These are phyloP conservation scores for Vicugna pacos DNA, from an alignment of 2,113 vertebrate genomes.

Conservation along the genomic window DNA sequence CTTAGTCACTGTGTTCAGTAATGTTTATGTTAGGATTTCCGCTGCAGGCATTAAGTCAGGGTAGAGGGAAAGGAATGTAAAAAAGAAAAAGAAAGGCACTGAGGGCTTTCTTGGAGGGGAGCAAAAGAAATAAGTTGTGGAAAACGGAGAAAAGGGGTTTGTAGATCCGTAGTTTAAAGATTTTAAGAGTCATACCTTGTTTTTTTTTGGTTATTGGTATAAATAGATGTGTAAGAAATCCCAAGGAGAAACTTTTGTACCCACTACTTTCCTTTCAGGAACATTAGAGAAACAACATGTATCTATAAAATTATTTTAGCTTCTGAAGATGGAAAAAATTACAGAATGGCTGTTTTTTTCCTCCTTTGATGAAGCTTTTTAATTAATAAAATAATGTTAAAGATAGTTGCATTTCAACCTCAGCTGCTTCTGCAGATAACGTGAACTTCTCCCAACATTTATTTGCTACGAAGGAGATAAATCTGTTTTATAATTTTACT, in stretches of 20 bases:
- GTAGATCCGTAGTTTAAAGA: neutral
- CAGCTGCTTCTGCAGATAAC: neutral
- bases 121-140: neutral
- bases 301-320: conserved; percentile 38
- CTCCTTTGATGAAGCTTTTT: neutral
- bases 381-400: conserved; percentile 28
- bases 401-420: conserved; percentile 12
- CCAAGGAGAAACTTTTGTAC: neutral
- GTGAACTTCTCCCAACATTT: neutral
- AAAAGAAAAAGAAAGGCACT: neutral
- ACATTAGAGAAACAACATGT: neutral
- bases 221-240: neutral
- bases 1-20: neutral
- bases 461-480: neutral
- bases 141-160: neutral
- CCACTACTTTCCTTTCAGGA: neutral
- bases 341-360: neutral
- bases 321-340: neutral
- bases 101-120: neutral
- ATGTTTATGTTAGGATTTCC: neutral
- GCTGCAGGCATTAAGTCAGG: neutral
- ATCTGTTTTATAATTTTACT: neutral
- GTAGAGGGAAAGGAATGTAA: neutral
- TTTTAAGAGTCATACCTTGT: neutral
- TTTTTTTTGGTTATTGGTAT: neutral